Evolutionary conservation across 2,113 vertebrate genomes (phyloP).

Genomic region (Psophia crepitans): DNA sequence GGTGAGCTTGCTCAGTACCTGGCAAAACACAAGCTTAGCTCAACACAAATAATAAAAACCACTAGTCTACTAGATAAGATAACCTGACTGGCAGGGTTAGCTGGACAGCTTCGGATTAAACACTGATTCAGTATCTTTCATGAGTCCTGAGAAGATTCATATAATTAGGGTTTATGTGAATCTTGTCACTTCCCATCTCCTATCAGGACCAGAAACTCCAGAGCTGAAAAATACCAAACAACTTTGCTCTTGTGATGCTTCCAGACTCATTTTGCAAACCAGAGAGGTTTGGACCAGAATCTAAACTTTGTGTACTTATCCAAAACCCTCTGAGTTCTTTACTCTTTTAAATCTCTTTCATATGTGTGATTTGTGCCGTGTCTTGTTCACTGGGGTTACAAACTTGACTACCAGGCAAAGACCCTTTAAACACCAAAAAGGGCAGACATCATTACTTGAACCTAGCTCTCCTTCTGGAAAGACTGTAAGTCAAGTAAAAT

Average conservation of each 20-base stretch:
- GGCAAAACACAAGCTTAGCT: not conserved
- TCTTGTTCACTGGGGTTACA: constrained; percentile 3
- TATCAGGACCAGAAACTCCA: constrained; percentile 1
- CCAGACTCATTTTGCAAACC: constrained; percentile 56
- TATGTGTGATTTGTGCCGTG: constrained; percentile 37
- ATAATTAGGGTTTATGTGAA: not conserved
- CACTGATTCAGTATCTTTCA: not conserved
- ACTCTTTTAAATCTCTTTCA: constrained; percentile 58
- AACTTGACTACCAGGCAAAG: not conserved
- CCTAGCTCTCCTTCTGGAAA: not conserved
- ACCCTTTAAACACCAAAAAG: not conserved
- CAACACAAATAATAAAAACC: not conserved
- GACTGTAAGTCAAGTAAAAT: not conserved
- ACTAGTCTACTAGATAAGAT: not conserved
- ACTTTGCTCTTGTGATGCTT: constrained; percentile 31
- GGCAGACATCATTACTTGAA: not conserved
- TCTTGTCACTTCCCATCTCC: not conserved
- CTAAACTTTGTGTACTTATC: constrained; percentile 40
- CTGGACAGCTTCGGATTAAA: not conserved
- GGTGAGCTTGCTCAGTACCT: not conserved
- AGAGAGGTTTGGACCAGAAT: constrained; percentile 59
- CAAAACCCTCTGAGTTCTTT: constrained; percentile 42
- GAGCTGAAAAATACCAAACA: not conserved
- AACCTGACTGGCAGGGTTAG: not conserved
- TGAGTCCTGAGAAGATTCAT: not conserved